Evolutionary conservation across 1,140 invertebrate genomes (phyloP), one percentile per base, ranked within the genome.

Genomic region (Linepithema humile): DNA sequence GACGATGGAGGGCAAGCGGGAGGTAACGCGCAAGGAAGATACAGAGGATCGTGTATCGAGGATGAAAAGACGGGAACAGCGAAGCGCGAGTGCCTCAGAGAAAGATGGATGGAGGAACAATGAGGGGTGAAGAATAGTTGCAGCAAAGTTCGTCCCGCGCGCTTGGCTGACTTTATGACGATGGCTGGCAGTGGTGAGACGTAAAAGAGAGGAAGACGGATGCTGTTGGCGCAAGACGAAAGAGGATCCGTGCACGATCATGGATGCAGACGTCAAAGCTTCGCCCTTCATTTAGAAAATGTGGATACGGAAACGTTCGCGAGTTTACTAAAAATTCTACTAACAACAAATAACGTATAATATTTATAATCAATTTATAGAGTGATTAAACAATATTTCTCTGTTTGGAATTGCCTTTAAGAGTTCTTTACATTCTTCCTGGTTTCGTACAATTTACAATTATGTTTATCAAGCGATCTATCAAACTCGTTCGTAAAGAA

Each of bases 151-250:
- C 89, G 88, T 91, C 86, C 88, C 87, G 85, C 90, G 83, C 91
- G 91, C 91, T 90, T 88, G 90, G 84, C 92, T 93, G 92, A 93
- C 89, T 93, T 93, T 93, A 93, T 90, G 92, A 92, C 90, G 90
- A 91, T 90, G 92, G 90, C 84, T 89, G 82, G 72, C 86, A 85
- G n/a, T 82, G 87, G 72, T 82, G 84, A 53, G 84, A 88, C 80
- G 74, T 91, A 91, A 89, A 88, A 88, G 77, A 87, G 85, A 83
- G 74, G 60, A 69, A 83, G 60, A 73, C n/a, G 45, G 29, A 60
- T 43, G 45, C 12, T 10, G 23, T 20, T n/a, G 45, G 35, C 12
- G 43, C 1, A 73, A 29, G 23, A 50, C 26, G 55, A 72, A 26
- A 78, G 50, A 65, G 70, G 60, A 29, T 55, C 77, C 55, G 78